Percentiles rank a stretch among this genome's conserved stretches.
These are phyloP conservation scores for Epinephelus coioides DNA, from an alignment of 2,797 vertebrate species.

Conservation along the genomic window DNA sequence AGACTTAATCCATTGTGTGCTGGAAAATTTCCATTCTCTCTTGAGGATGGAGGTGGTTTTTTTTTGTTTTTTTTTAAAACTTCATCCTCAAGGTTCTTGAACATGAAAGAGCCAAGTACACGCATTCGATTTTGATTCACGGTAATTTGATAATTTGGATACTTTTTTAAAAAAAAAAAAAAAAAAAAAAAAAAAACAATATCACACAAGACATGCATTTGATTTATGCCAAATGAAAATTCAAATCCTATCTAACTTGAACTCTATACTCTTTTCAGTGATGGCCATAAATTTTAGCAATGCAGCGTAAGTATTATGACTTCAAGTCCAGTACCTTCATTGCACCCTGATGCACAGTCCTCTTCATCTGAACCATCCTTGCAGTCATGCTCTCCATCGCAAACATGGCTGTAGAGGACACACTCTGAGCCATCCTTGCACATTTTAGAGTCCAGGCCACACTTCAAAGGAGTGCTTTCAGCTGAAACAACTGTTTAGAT, in stretches of 20 bases:
- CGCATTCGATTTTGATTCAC: not conserved
- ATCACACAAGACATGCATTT: not conserved
- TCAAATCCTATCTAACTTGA: not conserved
- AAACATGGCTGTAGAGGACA: slow-evolving; percentile 81
- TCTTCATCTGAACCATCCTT: slow-evolving; percentile 90
- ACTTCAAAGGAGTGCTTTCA: slow-evolving; percentile 62
- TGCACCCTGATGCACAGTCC: slow-evolving; percentile 80
- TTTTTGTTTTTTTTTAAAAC: too few species aligned
- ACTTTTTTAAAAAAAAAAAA: too few species aligned
- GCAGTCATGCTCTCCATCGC: slow-evolving; percentile 90
- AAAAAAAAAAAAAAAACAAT: not conserved
- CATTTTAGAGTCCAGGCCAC: slow-evolving; percentile 68
- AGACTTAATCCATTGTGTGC: too few species aligned
- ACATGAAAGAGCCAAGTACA: not conserved
- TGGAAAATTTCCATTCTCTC: not conserved
- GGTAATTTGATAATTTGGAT: not conserved
- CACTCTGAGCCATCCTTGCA: slow-evolving; percentile 86
- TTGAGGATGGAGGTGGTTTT: not conserved
- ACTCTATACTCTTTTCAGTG: not conserved
- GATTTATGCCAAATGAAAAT: not conserved
- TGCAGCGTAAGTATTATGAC: not conserved
- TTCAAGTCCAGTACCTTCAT: slow-evolving; percentile 53
- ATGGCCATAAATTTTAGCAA: not conserved
- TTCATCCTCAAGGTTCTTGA: not conserved
- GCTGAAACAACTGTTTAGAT: slow-evolving; percentile 45